Percentiles rank a stretch among this genome's conserved stretches.
These are phyloP conservation scores for Trachelus troglodyta DNA, from an alignment of 2,888 invertebrate genomes.

Conservation along the genomic window DNA sequence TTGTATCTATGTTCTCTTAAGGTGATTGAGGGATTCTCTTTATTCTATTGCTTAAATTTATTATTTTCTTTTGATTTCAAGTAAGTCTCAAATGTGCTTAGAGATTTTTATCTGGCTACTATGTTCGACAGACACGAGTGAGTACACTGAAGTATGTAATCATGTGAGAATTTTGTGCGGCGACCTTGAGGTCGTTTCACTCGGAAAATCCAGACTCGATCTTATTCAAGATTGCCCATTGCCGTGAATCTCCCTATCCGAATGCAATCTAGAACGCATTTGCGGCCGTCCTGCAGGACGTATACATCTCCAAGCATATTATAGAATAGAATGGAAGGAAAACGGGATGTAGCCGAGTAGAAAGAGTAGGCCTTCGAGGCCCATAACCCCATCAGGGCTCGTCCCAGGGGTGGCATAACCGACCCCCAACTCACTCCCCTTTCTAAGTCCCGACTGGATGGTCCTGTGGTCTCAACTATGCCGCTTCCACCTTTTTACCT, in stretches of 20 bases:
- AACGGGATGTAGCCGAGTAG: conserved; percentile 57
- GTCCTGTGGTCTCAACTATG: conserved; percentile 46
- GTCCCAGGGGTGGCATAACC: conserved; percentile 62
- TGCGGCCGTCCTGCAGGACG: conserved; percentile 57
- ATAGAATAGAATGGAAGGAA: conserved; percentile 64
- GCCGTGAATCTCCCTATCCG: conserved; percentile 55
- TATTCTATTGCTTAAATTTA: background rate
- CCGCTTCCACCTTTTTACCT: conserved; percentile 21
- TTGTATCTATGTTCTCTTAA: background rate
- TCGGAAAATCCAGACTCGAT: conserved; percentile 57
- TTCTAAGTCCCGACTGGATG: conserved; percentile 36
- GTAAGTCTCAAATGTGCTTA: conserved; percentile 40
- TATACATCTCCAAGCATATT: conserved; percentile 59
- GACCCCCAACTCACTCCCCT: conserved; percentile 32
- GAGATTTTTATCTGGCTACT: background rate
- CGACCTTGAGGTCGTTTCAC: conserved; percentile 5
- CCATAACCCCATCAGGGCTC: conserved; percentile 72
- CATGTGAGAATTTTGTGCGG: background rate
- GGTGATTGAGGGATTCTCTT: background rate
- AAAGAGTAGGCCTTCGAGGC: conserved; percentile 69
- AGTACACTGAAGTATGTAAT: background rate
- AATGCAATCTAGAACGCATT: conserved; percentile 63
- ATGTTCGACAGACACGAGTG: background rate
- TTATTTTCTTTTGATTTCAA: conserved; percentile 51
- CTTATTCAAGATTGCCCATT: conserved; percentile 43